These are phyloP conservation scores for Drosophila heteroneura DNA, from an alignment of 2,888 invertebrate species.

Conservation along the genomic window DNA sequence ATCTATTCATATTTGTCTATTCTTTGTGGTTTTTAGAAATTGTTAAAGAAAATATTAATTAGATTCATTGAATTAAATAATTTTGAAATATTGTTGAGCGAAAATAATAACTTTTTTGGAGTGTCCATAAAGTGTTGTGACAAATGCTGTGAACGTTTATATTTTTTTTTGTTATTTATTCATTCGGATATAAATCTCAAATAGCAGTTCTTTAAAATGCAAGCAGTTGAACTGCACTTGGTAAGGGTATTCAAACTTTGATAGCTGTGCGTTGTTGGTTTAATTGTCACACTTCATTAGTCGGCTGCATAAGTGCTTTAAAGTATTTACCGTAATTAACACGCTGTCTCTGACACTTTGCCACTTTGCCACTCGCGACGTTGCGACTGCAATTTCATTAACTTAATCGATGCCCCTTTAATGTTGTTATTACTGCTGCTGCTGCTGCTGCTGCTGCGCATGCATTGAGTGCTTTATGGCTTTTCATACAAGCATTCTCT, in stretches of 20 bases:
- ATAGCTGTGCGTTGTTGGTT: not conserved
- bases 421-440: conserved; percentile 34
- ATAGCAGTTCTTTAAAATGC: not conserved
- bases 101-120: not conserved
- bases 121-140: too few species aligned
- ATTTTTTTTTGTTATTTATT: not conserved
- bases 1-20: not conserved
- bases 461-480: conserved; percentile 55
- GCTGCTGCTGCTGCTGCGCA: conserved; percentile 29
- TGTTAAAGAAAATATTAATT: too few species aligned
- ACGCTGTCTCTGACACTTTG: conserved; percentile 29
- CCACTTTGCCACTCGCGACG: not conserved
- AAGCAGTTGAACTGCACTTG: not conserved
- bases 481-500: conserved; percentile 22
- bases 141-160: not conserved
- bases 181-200: not conserved
- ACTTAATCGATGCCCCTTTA: conserved; percentile 68
- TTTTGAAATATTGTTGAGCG: not conserved
- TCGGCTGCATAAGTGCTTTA: conserved; percentile 64
- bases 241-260: not conserved
- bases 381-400: conserved; percentile 69
- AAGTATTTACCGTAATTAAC: conserved; percentile 72
- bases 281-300: conserved; percentile 78
- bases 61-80: not conserved
- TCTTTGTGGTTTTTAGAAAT: not conserved